These are phyloP conservation scores for Habropoda laboriosa DNA, from an alignment of 1,140 invertebrate species.

Conservation along the genomic window DNA sequence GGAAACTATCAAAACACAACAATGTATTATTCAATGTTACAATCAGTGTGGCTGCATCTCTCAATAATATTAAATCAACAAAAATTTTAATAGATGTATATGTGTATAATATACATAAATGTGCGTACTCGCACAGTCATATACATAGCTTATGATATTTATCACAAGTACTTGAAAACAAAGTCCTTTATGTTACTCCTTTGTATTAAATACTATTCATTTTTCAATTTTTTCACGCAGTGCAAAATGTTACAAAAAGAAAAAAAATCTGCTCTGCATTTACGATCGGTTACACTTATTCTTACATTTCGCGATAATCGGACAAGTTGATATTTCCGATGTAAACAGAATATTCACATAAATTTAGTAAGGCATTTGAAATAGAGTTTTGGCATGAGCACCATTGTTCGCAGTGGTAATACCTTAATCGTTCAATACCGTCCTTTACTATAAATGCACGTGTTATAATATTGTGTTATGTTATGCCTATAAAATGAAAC, in stretches of 20 bases:
- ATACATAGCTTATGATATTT: conserved; percentile 3
- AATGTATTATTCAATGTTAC: conserved; percentile 79
- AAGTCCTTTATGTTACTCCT: not conserved
- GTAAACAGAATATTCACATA: not conserved
- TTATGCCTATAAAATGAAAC: conserved; percentile 44
- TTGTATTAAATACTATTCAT: conserved; percentile 9
- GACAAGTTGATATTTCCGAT: not conserved
- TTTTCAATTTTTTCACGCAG: not conserved
- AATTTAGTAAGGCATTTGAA: conserved; percentile 8
- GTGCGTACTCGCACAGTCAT: not conserved
- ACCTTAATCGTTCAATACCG: conserved; percentile 13
- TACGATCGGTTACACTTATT: not conserved
- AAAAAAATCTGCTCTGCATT: not conserved
- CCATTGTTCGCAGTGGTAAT: conserved; percentile 18
- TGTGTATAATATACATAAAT: conserved; percentile 1
- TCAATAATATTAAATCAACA: conserved; percentile 20
- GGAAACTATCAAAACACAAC: conserved; percentile 79
- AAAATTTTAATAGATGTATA: not conserved
- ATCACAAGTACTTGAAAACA: conserved; percentile 15
- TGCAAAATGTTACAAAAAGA: conserved; percentile 29
- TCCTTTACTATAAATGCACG: conserved; percentile 29
- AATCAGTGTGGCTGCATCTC: conserved; percentile 68
- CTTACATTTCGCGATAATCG: not conserved
- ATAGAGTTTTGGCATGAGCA: not conserved
- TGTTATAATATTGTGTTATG: conserved; percentile 20